Percentiles rank a stretch among this genome's conserved stretches.
Evolutionary conservation across 2,888 invertebrate species (phyloP).

Genomic region (Cheiracanthium punctorium): DNA sequence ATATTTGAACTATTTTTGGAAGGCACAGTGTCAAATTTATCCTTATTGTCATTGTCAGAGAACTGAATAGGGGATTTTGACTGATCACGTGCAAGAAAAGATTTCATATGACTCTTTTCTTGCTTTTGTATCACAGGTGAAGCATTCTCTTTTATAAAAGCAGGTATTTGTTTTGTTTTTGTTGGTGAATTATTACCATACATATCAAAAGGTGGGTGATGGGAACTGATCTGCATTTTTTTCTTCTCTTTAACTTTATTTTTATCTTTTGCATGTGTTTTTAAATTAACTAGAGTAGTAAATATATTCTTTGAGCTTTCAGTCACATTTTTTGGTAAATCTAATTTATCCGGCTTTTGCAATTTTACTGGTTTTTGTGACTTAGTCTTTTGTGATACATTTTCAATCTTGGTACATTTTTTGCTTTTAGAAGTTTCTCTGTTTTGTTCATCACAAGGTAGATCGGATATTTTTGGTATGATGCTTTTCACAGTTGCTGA

Average conservation of each 20-base stretch:
- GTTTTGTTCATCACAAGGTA: neutral
- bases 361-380: constrained; percentile 20
- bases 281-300: constrained; percentile 47
- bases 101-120: constrained; percentile 35
- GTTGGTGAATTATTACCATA: constrained; percentile 58
- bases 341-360: constrained; percentile 13
- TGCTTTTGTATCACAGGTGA: constrained; percentile 11
- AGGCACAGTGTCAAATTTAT: neutral
- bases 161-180: constrained; percentile 6
- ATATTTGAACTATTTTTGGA: neutral
- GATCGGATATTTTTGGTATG: neutral
- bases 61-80: neutral
- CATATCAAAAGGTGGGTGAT: constrained; percentile 37
- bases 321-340: constrained; percentile 11
- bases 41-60: neutral
- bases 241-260: constrained; percentile 20
- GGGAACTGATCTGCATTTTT: neutral
- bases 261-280: constrained; percentile 27
- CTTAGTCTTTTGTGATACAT: neutral
- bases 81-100: constrained; percentile 33
- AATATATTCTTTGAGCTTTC: constrained; percentile 46
- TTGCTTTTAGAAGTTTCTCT: constrained; percentile 1
- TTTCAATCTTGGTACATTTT: neutral
- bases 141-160: constrained; percentile 42
- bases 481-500: neutral